Base-by-base conservation (phyloP, 2,797 vertebrate species). In the Apogon talboti region DNA sequence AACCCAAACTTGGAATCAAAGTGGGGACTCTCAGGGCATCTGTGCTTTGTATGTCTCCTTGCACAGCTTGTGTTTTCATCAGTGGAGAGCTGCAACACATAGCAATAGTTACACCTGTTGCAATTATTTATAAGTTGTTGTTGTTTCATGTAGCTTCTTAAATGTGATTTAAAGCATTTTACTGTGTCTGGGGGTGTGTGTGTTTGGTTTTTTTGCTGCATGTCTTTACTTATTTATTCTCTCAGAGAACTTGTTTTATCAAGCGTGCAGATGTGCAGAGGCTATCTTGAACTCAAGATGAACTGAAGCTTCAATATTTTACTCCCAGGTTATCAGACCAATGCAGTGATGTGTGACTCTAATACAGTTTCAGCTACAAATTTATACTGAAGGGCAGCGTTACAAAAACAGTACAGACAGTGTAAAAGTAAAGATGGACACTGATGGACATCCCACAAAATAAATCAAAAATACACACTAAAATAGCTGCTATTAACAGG, bases 261-360 rank as follows among this genome's bases (percentile, higher is more conserved):
- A 46, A 47, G 16, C 48, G 28, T 72, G 42, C 38, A 53, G 40
- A 50, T 0, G 19, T 38, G 38, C 56, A 69, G 16, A 65, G 48
- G 45, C 33, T n/a, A 12, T 30, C 35, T 46, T 68, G 51, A 59
- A 57, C 56, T 76, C 40, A 19, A 3, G 21, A 45, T 74, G 53
- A 82, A 71, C 57, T 54, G 43, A 35, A 51, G 41, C 18, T 58
- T 44, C 71, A 58, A 47, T 68, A 14, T 64, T 58, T 62, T 8
- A 40, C 30, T 47, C 0, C 21, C 3, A 11, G 40, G 42, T 33
- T 28, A 35, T 49, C 33, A 33, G 16, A 19, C 48, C 40, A 74
- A 67, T 24, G 5, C 40, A 33, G 6, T 46, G 21, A 30, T 11
- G 14, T 72, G 15, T 53, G 19, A 44, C 16, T 52, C 7, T 8